phyloP scores from a whole-genome alignment of 2,113 vertebrate species.

The Pterocles gutturalis region DNA sequence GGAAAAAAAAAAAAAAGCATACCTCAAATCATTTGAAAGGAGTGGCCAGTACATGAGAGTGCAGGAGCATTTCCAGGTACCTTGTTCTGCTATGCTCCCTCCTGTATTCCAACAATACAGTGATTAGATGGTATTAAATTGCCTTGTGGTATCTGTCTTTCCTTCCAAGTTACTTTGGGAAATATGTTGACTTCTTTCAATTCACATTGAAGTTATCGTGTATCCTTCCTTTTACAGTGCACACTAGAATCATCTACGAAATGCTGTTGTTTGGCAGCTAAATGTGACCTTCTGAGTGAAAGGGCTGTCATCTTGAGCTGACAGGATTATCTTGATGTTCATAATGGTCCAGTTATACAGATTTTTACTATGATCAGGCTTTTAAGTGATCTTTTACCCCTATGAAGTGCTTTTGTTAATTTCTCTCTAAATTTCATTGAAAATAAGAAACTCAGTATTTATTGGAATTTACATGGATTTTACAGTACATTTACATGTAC shows the following conservation, averaged over 20 bases:
- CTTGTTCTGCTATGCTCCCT: background rate
- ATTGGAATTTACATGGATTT: background rate
- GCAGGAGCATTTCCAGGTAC: background rate
- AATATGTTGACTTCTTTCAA: fast-evolving
- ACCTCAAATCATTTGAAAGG: background rate
- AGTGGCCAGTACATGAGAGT: background rate
- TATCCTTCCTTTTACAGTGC: background rate
- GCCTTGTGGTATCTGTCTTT: background rate
- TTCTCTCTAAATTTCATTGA: background rate
- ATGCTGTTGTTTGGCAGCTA: background rate
- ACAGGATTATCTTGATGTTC: background rate
- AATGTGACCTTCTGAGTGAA: background rate
- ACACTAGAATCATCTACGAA: background rate
- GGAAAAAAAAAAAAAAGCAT: background rate
- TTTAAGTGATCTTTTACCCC: background rate
- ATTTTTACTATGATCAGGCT: background rate
- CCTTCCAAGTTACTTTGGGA: background rate
- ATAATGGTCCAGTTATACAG: background rate
- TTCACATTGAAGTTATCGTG: background rate
- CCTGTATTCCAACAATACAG: background rate
- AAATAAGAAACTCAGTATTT: background rate
- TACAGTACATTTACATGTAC: background rate
- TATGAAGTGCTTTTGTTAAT: background rate
- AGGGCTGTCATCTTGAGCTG: background rate
- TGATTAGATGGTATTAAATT: background rate